These are phyloP conservation scores for Xiphydria camelus DNA, from an alignment of 2,888 invertebrate genomes.

Conservation along the genomic window DNA sequence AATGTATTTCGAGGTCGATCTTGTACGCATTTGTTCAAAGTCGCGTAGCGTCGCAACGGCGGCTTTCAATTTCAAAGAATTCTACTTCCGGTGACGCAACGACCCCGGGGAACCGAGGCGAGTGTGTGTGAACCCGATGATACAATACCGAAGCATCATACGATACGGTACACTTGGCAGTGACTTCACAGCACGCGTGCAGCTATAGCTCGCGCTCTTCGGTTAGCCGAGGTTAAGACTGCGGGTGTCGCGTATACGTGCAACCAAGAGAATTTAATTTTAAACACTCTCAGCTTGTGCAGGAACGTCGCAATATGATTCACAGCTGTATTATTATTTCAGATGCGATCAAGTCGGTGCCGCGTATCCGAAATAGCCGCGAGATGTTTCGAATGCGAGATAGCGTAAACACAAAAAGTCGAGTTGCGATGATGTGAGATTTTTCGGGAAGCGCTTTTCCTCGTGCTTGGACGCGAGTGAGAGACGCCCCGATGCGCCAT, in stretches of 20 bases:
- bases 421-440: too few relatives aligned
- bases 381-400: too few relatives aligned
- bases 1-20: too few relatives aligned
- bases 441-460: too few relatives aligned
- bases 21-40: too few relatives aligned
- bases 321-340: slow-evolving; percentile 17
- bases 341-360: neutral
- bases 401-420: too few relatives aligned
- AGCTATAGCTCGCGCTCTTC: slow-evolving; percentile 19
- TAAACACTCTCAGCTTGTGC: slow-evolving; percentile 10
- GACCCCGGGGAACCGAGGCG: neutral
- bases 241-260: slow-evolving; percentile 15
- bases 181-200: slow-evolving; percentile 22
- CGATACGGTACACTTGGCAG: slow-evolving; percentile 22
- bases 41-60: too few relatives aligned
- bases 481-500: too few relatives aligned
- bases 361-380: neutral
- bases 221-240: slow-evolving; percentile 38
- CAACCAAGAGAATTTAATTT: slow-evolving; percentile 20
- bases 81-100: neutral
- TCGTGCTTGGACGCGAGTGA: too few relatives aligned
- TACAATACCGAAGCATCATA: neutral
- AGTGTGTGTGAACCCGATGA: neutral
- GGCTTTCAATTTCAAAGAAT: too few relatives aligned
- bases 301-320: slow-evolving; percentile 10